Evolutionary conservation across 2,797 vertebrate genomes (phyloP).

Genomic region (Prionace glauca): DNA sequence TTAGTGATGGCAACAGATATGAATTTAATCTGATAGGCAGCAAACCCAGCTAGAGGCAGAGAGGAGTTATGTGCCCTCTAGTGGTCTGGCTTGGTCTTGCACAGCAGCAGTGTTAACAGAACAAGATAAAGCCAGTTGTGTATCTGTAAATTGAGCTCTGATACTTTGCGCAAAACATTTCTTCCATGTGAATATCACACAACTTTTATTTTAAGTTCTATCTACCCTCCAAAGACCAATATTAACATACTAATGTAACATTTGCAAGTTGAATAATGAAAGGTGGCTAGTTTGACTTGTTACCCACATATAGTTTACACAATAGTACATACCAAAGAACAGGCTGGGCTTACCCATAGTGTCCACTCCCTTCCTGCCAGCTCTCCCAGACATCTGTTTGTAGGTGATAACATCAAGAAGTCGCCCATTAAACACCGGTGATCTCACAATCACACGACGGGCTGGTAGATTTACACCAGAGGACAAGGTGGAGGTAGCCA

Average conservation of each 20-base stretch:
- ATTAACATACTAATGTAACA: not conserved
- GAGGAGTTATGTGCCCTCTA: not conserved
- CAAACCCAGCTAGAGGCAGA: not conserved
- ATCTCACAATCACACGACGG: conserved; percentile 85
- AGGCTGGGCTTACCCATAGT: conserved; percentile 65
- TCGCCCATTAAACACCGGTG: conserved; percentile 78
- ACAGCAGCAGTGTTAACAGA: too few relatives aligned
- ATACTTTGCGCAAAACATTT: not conserved
- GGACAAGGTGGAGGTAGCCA: conserved; percentile 88
- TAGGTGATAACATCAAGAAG: conserved; percentile 86
- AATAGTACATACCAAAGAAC: not conserved
- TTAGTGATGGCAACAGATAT: not conserved
- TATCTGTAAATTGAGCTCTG: not conserved
- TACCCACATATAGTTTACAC: not conserved
- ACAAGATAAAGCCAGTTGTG: not conserved
- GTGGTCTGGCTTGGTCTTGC: not conserved
- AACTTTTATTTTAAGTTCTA: not conserved
- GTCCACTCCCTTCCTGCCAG: conserved; percentile 91
- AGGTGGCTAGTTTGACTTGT: not conserved
- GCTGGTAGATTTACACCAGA: conserved; percentile 94
- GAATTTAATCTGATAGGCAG: not conserved
- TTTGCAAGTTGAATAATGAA: not conserved
- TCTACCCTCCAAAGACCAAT: not conserved
- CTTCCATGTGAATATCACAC: not conserved
- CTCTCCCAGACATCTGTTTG: conserved; percentile 93